phyloP scores from a whole-genome alignment of 1,140 invertebrate species.

The Sweltsa coloradensis region DNA sequence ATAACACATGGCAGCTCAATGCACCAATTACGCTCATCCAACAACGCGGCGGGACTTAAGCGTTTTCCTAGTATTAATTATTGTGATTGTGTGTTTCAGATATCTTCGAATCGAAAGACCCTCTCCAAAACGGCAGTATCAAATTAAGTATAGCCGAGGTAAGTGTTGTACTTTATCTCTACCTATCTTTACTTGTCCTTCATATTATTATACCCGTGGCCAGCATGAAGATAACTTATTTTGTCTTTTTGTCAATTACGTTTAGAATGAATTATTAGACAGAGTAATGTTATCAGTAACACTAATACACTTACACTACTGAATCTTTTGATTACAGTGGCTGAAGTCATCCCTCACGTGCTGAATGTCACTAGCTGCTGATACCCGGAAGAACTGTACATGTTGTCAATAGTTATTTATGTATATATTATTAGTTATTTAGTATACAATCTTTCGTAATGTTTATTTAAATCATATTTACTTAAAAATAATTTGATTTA shows the following conservation, averaged over 20 bases:
- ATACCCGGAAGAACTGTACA: no score
- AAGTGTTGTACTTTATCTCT: no score
- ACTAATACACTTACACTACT: not conserved
- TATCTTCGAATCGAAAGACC: conserved; percentile 70
- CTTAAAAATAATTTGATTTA: no score
- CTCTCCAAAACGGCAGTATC: conserved; percentile 66
- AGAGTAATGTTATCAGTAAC: not conserved
- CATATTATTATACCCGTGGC: not conserved
- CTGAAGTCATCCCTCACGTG: conserved; percentile 61
- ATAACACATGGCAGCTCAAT: no score
- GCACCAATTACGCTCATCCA: no score
- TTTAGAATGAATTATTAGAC: not conserved
- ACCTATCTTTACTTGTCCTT: conserved; percentile 8
- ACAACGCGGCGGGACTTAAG: no score
- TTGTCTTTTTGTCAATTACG: conserved; percentile 6
- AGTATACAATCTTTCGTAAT: no score
- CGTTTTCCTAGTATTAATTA: no score
- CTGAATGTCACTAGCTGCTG: no score
- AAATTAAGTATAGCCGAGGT: conserved; percentile 70
- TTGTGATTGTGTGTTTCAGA: conserved; percentile 37
- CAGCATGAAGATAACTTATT: conserved; percentile 4
- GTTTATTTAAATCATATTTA: no score
- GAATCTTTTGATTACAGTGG: conserved; percentile 50
- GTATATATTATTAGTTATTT: no score
- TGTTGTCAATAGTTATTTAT: no score